Evolutionary conservation across 2,888 invertebrate genomes (phyloP).

Genomic region (Drosophila paramelanica): DNA sequence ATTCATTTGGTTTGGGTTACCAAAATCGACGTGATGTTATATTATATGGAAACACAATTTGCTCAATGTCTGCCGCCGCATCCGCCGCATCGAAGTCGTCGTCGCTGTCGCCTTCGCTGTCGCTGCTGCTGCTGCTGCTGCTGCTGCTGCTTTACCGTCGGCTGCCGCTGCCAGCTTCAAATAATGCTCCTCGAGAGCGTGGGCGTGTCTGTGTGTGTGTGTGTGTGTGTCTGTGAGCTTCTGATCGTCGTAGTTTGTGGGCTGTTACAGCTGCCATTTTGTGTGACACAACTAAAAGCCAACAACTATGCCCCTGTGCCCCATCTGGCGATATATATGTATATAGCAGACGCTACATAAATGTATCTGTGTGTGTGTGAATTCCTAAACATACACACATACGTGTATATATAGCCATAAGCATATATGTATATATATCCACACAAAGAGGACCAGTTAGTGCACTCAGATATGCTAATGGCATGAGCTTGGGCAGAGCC

Average conservation of each 20-base stretch:
- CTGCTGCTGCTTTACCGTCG: constrained; percentile 43
- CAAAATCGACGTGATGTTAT: constrained; percentile 80
- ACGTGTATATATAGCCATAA: neutral
- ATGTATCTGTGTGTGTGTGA: constrained; percentile 3
- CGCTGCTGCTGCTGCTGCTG: constrained; percentile 27
- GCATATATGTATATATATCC: constrained; percentile 1
- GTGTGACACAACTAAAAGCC: constrained; percentile 68
- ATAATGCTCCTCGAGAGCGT: constrained; percentile 62
- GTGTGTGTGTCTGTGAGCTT: constrained; percentile 30
- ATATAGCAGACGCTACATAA: constrained; percentile 3
- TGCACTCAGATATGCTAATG: constrained; percentile 26
- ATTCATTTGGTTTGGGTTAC: constrained; percentile 72
- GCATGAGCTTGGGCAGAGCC: constrained; percentile 11
- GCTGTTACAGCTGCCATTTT: constrained; percentile 77
- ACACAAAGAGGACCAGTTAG: constrained; percentile 24
- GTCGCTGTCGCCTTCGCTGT: constrained; percentile 6
- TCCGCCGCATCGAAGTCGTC: constrained; percentile 46
- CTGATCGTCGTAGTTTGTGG: constrained; percentile 71
- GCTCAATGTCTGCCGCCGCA: constrained; percentile 67
- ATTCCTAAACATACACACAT: neutral
- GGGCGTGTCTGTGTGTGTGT: constrained; percentile 60
- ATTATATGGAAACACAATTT: constrained; percentile 81
- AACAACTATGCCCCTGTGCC: constrained; percentile 47
- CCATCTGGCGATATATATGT: constrained; percentile 23
- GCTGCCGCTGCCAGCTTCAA: constrained; percentile 58